Evolutionary conservation across 2,113 vertebrate species (phyloP).

Genomic region (Oreotrochilus melanogaster): DNA sequence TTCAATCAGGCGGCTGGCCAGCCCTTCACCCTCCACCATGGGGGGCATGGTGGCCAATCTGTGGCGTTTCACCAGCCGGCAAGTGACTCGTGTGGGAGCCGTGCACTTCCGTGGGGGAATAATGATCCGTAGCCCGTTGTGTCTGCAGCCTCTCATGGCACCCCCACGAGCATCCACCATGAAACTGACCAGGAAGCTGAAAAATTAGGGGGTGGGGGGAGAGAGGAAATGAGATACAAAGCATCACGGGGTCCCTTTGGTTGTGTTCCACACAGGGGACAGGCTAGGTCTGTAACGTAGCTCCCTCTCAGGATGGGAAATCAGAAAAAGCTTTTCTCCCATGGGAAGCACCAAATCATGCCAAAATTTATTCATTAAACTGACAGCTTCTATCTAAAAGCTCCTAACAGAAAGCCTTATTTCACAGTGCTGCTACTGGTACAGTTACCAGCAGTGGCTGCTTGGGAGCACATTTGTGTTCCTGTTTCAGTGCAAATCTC

Average conservation of each 20-base stretch:
- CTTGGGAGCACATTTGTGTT: rapidly evolving
- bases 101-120: conserved; percentile 95
- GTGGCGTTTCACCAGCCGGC: conserved; percentile 95
- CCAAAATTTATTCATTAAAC: neutral
- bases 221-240: neutral
- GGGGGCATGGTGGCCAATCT: conserved; percentile 96
- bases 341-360: neutral
- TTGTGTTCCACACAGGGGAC: neutral
- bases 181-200: conserved; percentile 97
- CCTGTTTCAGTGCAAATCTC: neutral
- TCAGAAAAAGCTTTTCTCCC: conserved; percentile 37
- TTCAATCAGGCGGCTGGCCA: conserved; percentile 94
- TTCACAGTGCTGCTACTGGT: neutral
- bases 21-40: conserved; percentile 95
- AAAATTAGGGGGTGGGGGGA: conserved; percentile 5
- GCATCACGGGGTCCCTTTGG: rapidly evolving
- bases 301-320: neutral
- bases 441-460: neutral
- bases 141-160: conserved; percentile 95
- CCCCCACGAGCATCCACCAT: conserved; percentile 99
- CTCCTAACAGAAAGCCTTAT: neutral
- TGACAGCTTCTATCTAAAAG: neutral
- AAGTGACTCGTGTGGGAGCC: conserved; percentile 94
- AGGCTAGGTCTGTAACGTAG: rapidly evolving
- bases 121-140: conserved; percentile 94